These are phyloP conservation scores for Sebastes minor DNA, from an alignment of 2,797 vertebrate species.

Conservation along the genomic window DNA sequence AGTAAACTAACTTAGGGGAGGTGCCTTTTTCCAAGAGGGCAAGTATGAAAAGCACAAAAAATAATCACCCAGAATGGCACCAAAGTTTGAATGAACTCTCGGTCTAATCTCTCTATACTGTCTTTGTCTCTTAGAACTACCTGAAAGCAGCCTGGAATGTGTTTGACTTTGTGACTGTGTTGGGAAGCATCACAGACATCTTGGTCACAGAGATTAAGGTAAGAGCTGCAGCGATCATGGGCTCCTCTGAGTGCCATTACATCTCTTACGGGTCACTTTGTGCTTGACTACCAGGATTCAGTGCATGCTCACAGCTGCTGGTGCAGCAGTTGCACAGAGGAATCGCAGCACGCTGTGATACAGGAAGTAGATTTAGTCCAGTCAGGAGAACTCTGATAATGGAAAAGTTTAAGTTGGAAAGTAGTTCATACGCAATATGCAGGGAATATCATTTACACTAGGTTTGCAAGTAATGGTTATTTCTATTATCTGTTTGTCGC, in stretches of 20 bases:
- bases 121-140: slow-evolving; percentile 89
- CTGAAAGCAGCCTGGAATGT: slow-evolving; percentile 98
- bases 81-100: background rate
- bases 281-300: background rate
- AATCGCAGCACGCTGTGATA: background rate
- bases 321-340: background rate
- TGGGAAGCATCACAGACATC: slow-evolving; percentile 99
- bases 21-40: fast-evolving
- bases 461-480: background rate
- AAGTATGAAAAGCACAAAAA: background rate
- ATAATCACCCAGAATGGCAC: background rate
- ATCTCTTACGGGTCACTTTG: background rate
- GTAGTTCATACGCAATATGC: background rate
- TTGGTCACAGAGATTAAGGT: slow-evolving; percentile 98
- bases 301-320: background rate
- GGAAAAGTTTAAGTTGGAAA: background rate
- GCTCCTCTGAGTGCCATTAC: background rate
- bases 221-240: slow-evolving; percentile 51
- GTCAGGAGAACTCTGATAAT: background rate
- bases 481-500: background rate
- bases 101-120: background rate
- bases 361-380: background rate
- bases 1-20: background rate
- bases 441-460: background rate
- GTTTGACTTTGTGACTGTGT: slow-evolving; percentile 98